Base-by-base conservation (phyloP, 2,797 vertebrate species). In the Parambassis ranga region DNA sequence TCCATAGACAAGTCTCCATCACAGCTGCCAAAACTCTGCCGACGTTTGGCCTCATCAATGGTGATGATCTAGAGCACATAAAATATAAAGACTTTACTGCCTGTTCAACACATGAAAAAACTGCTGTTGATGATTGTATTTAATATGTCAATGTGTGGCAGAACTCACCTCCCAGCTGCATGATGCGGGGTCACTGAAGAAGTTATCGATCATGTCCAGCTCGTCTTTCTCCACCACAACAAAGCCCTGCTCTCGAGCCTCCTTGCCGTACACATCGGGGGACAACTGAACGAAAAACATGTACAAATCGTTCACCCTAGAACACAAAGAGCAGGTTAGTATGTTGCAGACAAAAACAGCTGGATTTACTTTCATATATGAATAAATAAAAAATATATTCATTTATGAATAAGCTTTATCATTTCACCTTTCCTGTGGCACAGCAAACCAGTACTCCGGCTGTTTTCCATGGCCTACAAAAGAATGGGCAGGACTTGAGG, bases 241-340 rank as follows among this genome's bases (percentile, higher is more conserved):
- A 24, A 99, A 99, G 48, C 98, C 98, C 79, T 98, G 96, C 58
- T 99, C 97, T 67, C 96, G 94, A 47, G 96, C 97, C 59, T 99
- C 98, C 84, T 97, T 98, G 31, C 98, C 97, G 16, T 99, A 99
- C 26, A 96, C 93, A 23, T 99, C 96, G 4, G 98, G 98, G 75
- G 97, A 98, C 94, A 97, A 99, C 70, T 98, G 98, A 68, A 99
- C 95, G 66, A 99, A 98, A 90, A 98, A 99, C 0, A 94, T 95
- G 70, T 99, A 99, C 58, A 99, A 90, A 74, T 98, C 94, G 88
- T 98, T 95, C 83, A 97, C 97, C 87, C 98, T 99, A 90, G 22
- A 77, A 41, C 4, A 62, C 3, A 61, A 3, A 22, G 2, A 18
- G 3, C 3, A n/a, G 10, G 10, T 10, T n/a, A 19, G 26, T 19